Conservation (phyloP, 2,113 vertebrate species). For the Apaloderma vittatum region DNA sequence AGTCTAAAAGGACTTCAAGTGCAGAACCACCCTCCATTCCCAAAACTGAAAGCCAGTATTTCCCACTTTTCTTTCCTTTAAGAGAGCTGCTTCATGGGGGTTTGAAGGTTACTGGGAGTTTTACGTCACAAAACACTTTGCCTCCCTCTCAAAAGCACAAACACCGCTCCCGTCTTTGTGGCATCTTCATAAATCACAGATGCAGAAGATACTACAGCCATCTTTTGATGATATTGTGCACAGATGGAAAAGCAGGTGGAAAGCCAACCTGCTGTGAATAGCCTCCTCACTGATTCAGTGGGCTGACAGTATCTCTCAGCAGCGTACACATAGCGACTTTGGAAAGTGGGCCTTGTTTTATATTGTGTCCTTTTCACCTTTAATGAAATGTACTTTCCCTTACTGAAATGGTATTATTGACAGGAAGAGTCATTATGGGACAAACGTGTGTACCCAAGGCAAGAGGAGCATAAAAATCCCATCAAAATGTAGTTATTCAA, state of each 20-base stretch:
- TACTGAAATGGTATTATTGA: background rate
- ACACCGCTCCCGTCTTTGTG: background rate
- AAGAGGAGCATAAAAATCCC: background rate
- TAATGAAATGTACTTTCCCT: background rate
- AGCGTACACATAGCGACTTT: accelerated
- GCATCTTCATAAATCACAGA: background rate
- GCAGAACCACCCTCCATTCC: background rate
- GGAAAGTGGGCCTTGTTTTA: background rate
- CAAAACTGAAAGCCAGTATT: background rate
- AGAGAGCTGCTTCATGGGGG: background rate
- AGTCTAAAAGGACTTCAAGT: background rate
- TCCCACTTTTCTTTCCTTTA: background rate
- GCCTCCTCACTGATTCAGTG: background rate
- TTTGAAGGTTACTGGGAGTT: background rate
- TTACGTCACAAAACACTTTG: background rate
- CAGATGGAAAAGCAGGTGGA: background rate
- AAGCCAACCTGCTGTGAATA: background rate
- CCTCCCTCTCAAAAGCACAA: background rate
- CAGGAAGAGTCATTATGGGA: background rate
- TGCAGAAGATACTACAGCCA: background rate
- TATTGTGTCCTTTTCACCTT: no score
- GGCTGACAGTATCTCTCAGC: no score
- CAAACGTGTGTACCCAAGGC: background rate
- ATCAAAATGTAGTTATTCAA: background rate
- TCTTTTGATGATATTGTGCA: background rate